Evolutionary conservation across 2,888 invertebrate species (phyloP), one percentile per base, ranked within the genome.

Genomic region (Trichogramma evanescens): DNA sequence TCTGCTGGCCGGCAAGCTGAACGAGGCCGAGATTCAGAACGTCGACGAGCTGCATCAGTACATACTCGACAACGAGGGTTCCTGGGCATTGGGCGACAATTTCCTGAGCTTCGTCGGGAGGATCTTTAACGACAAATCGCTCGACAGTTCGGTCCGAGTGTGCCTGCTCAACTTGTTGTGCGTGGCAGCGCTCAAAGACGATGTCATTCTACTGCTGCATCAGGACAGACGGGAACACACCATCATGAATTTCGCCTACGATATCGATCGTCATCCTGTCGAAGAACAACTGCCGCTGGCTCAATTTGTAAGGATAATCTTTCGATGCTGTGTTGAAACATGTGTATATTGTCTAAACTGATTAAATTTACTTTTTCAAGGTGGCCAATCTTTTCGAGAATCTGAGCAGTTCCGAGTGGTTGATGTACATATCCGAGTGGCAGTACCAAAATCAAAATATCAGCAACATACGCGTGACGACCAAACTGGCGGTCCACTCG

Each of bases 381-480:
- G 83, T 93, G 78, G 91, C 91, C 78, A 95, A 95, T 79, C 83
- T 95, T 79, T 95, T 94, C 79, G 91, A 92, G 78, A 89, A 92
- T 79, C 80, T 89, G 45, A 90, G 90, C 66, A 89, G 93, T 61
- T 92, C 93, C 0, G 95, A 95, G 79, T 95, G 95, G 95, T 80
- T 94, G 72, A 81, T 95, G 70, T 95, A 95, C 80, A 95, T 95
- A 76, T 93, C 93, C 55, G 94, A 95, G 79, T 95, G 95, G 95
- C 85, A 86, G 50, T 84, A 84, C 72, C 84, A 85, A 69, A 88
- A 86, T 9, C 87, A 87, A 71, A 84, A 84, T 68, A 87, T 90
- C 63, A 93, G 92, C 74, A 95, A 95, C 80, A 93, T 94, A 65
- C 83, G 93, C 60, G 91, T 89, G 57, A 94, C 93, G 61, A 94